These are phyloP conservation scores for Cuniculus paca DNA, from an alignment of 2,797 vertebrate species.

Conservation along the genomic window DNA sequence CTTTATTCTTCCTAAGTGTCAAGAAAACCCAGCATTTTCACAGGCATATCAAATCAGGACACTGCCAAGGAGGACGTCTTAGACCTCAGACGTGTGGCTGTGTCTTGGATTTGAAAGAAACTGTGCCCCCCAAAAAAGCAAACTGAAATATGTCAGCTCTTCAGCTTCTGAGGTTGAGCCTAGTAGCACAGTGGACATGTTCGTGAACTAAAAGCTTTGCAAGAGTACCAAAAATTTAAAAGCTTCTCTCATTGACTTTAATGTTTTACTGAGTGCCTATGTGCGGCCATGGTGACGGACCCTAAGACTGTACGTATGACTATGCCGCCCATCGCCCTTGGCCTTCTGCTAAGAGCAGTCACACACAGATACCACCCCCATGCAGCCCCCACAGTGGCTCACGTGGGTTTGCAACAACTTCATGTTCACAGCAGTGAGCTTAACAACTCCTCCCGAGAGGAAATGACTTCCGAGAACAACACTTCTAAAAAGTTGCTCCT, in stretches of 20 bases:
- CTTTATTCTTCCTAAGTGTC: slow-evolving; percentile 34
- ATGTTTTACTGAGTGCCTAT: neutral
- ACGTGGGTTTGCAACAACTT: neutral
- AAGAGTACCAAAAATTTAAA: neutral
- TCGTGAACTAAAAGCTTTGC: neutral
- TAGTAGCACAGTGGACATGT: neutral
- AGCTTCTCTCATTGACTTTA: neutral
- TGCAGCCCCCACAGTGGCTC: neutral
- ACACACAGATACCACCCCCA: neutral
- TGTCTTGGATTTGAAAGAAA: neutral
- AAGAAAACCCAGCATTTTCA: neutral
- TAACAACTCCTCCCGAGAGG: slow-evolving; percentile 7
- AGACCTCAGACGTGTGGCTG: neutral
- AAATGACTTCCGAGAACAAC: neutral
- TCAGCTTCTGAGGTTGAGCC: slow-evolving; percentile 54
- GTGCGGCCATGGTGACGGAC: neutral
- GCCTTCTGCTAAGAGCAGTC: neutral
- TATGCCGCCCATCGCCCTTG: neutral
- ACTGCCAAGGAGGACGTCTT: neutral
- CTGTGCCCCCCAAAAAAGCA: neutral
- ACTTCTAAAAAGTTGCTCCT: slow-evolving; percentile 4
- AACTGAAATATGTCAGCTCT: slow-evolving; percentile 58
- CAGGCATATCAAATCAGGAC: neutral
- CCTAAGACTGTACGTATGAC: neutral
- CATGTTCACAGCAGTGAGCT: neutral